phyloP scores from a whole-genome alignment of 1,140 invertebrate species.

The Drosophila mojavensis region DNA sequence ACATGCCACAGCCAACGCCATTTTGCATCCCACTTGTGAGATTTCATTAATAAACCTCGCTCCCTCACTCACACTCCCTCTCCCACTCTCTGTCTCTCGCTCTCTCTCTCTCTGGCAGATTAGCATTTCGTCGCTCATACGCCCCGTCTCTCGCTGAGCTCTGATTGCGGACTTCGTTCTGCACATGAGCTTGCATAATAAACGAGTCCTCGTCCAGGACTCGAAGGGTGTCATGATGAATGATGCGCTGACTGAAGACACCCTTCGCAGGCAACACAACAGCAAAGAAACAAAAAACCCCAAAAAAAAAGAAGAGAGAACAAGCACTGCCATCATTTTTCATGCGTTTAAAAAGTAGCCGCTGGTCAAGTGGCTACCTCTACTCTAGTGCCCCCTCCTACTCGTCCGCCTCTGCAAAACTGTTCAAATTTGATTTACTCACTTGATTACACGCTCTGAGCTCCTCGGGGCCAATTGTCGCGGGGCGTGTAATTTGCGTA shows the following conservation, averaged over 20 bases:
- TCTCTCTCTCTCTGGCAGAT: slow-evolving; percentile 34
- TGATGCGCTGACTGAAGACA: slow-evolving; percentile 49
- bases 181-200: slow-evolving; percentile 78
- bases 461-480: slow-evolving; percentile 62
- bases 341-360: slow-evolving; percentile 72
- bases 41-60: slow-evolving; percentile 72
- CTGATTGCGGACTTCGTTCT: slow-evolving; percentile 16
- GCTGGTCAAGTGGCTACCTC: slow-evolving; percentile 30
- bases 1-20: slow-evolving; percentile 45
- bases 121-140: slow-evolving; percentile 79
- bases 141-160: slow-evolving; percentile 40
- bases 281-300: too few species aligned
- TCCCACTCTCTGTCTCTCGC: not conserved
- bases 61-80: not conserved
- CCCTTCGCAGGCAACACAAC: not conserved
- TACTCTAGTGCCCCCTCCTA: not conserved
- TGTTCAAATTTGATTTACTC: slow-evolving; percentile 82
- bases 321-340: slow-evolving; percentile 66
- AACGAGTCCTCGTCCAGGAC: slow-evolving; percentile 49
- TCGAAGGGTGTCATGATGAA: slow-evolving; percentile 80
- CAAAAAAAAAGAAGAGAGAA: not conserved
- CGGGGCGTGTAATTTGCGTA: slow-evolving; percentile 79
- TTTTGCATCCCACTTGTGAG: slow-evolving; percentile 79
- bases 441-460: slow-evolving; percentile 67
- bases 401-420: slow-evolving; percentile 52